Conservation (phyloP, 2,113 vertebrate species). For the Nyctibius bracteatus region DNA sequence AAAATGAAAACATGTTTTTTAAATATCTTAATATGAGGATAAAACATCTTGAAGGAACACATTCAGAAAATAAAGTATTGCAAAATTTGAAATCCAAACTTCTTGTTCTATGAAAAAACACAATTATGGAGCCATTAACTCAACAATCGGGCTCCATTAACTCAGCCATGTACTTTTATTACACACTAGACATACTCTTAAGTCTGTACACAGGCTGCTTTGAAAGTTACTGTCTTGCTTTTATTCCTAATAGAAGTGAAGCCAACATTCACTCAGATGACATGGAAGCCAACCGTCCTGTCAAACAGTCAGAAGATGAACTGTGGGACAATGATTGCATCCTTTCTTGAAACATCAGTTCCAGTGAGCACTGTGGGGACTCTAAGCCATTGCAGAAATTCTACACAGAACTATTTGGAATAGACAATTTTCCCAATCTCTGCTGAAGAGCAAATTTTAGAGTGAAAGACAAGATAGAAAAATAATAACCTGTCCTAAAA, state of each 20-base stretch:
- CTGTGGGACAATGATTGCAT: neutral
- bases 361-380: fast-evolving
- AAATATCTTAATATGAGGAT: neutral
- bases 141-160: neutral
- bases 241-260: neutral
- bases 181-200: neutral
- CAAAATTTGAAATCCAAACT: neutral
- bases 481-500: neutral
- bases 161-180: neutral
- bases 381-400: neutral
- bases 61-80: neutral
- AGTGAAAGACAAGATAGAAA: neutral
- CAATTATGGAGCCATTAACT: neutral
- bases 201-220: neutral
- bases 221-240: neutral
- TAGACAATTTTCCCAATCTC: neutral
- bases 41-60: neutral
- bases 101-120: neutral
- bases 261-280: neutral
- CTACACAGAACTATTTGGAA: neutral
- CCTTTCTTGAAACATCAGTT: neutral
- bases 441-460: neutral
- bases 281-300: neutral
- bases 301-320: neutral
- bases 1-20: neutral